Evolutionary conservation across 1,140 invertebrate species (phyloP).

Genomic region (Drosophila kurseongensis): DNA sequence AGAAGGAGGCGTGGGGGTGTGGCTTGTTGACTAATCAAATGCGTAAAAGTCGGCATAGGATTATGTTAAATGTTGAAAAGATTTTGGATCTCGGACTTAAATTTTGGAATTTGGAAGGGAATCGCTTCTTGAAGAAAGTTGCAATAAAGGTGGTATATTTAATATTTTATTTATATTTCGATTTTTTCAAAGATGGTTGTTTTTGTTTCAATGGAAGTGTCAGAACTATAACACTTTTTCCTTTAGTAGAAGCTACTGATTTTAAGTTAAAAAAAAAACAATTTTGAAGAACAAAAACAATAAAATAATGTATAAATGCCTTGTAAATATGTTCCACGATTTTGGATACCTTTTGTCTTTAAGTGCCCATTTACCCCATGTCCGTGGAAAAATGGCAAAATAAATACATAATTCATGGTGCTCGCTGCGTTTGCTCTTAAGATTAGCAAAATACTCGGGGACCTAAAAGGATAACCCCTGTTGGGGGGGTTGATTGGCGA

Average conservation of each 20-base stretch:
- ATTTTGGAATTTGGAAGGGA: background rate
- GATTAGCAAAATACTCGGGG: conserved; percentile 9
- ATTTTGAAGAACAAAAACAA: no score
- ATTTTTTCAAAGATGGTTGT: no score
- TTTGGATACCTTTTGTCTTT: background rate
- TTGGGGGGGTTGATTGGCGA: conserved; percentile 7
- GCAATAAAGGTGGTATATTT: no score
- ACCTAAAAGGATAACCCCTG: background rate
- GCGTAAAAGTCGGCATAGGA: conserved; percentile 11
- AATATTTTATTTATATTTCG: no score
- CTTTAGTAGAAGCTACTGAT: no score
- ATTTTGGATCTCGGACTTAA: background rate
- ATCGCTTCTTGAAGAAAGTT: no score
- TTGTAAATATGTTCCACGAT: no score
- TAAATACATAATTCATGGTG: conserved; percentile 44
- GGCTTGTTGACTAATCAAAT: conserved; percentile 56
- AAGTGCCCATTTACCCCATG: background rate
- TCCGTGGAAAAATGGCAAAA: conserved; percentile 10
- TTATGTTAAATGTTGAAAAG: conserved; percentile 27
- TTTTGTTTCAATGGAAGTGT: no score
- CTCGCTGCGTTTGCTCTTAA: conserved; percentile 6
- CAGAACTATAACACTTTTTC: no score
- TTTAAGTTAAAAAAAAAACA: no score
- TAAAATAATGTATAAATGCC: no score
- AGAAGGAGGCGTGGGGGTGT: background rate